Percentiles rank a stretch among this genome's conserved stretches.
These are phyloP conservation scores for Clupea harengus DNA, from an alignment of 2,113 vertebrate genomes.

Conservation along the genomic window DNA sequence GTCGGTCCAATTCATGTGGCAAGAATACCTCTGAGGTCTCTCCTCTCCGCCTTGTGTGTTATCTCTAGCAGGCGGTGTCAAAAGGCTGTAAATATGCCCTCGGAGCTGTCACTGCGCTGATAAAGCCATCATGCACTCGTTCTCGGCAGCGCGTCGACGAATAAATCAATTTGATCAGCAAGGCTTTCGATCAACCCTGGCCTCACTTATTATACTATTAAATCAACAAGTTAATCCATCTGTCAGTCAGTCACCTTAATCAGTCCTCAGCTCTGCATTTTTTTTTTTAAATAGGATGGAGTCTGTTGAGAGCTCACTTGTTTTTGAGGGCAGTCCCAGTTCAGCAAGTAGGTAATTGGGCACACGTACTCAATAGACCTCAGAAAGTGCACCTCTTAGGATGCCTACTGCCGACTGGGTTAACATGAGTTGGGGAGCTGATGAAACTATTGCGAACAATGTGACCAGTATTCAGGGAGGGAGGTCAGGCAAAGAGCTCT, in stretches of 20 bases:
- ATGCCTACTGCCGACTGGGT: background rate
- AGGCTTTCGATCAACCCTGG: background rate
- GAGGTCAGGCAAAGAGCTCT: background rate
- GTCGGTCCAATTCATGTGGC: slow-evolving; percentile 12
- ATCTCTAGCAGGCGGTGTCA: background rate
- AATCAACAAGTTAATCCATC: background rate
- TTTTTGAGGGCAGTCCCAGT: background rate
- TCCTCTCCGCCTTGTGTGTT: background rate
- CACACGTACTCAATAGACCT: background rate
- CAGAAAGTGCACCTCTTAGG: background rate
- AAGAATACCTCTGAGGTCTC: background rate
- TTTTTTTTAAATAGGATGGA: background rate
- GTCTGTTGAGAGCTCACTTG: background rate
- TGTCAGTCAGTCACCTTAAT: background rate
- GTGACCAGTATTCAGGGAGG: background rate
- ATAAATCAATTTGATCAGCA: slow-evolving; percentile 14
- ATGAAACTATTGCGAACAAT: background rate
- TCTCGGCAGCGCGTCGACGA: background rate
- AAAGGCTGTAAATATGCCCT: slow-evolving; percentile 1
- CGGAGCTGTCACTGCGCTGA: background rate
- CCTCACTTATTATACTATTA: background rate
- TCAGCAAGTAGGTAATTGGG: background rate
- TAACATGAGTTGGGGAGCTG: background rate
- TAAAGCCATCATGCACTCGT: slow-evolving; percentile 10
- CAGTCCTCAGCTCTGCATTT: background rate